These are phyloP conservation scores for Halichoerus grypus DNA, from an alignment of 2,113 vertebrate species.

Conservation along the genomic window DNA sequence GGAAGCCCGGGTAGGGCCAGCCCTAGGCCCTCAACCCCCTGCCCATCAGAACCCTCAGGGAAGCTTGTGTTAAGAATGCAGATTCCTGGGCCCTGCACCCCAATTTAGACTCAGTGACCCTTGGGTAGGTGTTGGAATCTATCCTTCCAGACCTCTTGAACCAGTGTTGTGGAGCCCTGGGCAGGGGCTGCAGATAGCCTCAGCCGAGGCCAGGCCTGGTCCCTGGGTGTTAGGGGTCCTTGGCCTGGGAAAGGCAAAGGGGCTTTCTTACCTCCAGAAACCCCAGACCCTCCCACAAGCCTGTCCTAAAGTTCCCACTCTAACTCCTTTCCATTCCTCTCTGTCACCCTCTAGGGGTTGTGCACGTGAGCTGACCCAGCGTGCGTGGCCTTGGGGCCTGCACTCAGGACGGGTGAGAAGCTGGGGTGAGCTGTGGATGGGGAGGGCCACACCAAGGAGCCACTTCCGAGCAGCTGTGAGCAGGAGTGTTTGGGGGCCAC, in stretches of 20 bases:
- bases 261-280: background rate
- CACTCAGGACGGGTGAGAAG: background rate
- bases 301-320: background rate
- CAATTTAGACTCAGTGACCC: background rate
- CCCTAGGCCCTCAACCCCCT: background rate
- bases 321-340: background rate
- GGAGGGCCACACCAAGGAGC: no score
- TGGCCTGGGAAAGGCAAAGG: background rate
- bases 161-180: background rate
- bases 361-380: accelerated
- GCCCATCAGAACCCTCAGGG: no score
- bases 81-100: accelerated
- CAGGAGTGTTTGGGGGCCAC: background rate
- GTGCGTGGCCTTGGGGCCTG: background rate
- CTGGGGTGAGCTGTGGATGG: no score
- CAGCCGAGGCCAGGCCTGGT: no score
- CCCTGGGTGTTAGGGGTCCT: background rate
- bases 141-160: background rate
- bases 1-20: background rate
- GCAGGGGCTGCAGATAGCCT: background rate
- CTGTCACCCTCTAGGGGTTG: background rate
- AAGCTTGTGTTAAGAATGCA: no score
- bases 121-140: background rate
- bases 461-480: background rate
- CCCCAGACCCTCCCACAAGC: background rate